These are phyloP conservation scores for Neosalanx taihuensis DNA, from an alignment of 2,797 vertebrate species.

Conservation along the genomic window DNA sequence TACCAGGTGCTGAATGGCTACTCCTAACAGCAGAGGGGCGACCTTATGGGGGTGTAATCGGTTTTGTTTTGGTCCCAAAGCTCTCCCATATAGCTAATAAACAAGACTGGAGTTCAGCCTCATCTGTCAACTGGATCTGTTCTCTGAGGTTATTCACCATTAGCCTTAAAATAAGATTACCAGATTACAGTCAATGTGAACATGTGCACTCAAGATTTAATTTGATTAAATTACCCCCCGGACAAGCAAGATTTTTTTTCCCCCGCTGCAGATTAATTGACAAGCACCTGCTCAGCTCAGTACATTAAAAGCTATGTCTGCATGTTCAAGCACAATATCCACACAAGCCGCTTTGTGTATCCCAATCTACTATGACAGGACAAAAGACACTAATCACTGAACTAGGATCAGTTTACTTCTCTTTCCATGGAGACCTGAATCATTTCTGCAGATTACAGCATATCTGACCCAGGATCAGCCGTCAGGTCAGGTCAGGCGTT, in stretches of 20 bases:
- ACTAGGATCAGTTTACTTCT: neutral
- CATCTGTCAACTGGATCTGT: constrained; percentile 17
- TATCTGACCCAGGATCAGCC: neutral
- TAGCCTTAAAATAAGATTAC: constrained; percentile 61
- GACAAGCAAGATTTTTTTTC: neutral
- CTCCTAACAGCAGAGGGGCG: too few relatives aligned
- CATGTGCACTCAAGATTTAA: constrained; percentile 50
- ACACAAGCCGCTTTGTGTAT: neutral
- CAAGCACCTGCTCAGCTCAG: neutral
- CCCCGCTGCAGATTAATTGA: neutral
- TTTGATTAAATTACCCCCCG: constrained; percentile 59
- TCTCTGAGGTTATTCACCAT: constrained; percentile 29
- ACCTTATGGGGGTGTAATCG: too few relatives aligned
- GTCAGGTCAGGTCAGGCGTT: neutral
- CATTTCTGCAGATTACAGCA: neutral
- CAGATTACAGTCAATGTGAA: constrained; percentile 53
- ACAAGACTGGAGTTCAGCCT: constrained; percentile 30
- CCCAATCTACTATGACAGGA: neutral
- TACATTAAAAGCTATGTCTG: neutral
- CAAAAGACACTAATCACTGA: neutral
- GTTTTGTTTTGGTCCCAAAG: neutral
- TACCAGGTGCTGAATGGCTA: too few relatives aligned
- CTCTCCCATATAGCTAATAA: neutral
- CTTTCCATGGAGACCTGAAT: neutral
- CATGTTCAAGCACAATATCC: neutral